Evolutionary conservation across 2,888 invertebrate genomes (phyloP), one percentile per base, ranked within the genome.

Genomic region (Lasioglossum malachurum): DNA sequence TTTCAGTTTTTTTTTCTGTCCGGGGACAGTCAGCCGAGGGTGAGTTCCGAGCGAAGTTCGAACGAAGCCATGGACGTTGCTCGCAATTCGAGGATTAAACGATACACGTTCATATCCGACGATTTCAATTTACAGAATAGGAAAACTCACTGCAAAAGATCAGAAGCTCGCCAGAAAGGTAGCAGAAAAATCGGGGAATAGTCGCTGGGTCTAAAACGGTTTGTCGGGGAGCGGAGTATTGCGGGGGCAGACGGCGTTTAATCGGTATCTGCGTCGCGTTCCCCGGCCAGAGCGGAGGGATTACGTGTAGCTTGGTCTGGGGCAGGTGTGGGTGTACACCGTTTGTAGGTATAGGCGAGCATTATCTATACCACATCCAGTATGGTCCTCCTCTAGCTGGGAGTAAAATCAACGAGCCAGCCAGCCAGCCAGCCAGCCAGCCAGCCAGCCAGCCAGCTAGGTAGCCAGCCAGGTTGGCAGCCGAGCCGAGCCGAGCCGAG

Each of bases 361-460:
- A 82, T 86, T 92, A 92, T 92, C 92, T 92, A 90, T 91, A 91
- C 88, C 89, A 92, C 92, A 92, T 92, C 90, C 90, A 91, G 89
- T 89, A 93, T 94, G 94, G 94, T 94, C 94, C 94, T 93, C 91
- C 93, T 69, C 94, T 93, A 90, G 90, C 85, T 90, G 92, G 85
- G 94, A 94, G 93, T 93, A 93, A 94, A 94, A 94, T 94, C 88
- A 90, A 82, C 91, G 86, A 89, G 88, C 83, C 86, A 86, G 90
- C 83, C 82, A 86, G 75, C 67, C 46, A 92, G 77, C 67, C 67
- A 49, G 73, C 73, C 46, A 64, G 27, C n/a, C 8, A 53, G 53
- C n/a, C n/a, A 86, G 75, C 67, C 46, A 92, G 77, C 67, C 67
- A 49, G 73, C 73, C 46, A 64, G 27, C n/a, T 23, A 53, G 53